These are phyloP conservation scores for Gymnocheta viridis DNA, from an alignment of 2,888 invertebrate species.

Conservation along the genomic window DNA sequence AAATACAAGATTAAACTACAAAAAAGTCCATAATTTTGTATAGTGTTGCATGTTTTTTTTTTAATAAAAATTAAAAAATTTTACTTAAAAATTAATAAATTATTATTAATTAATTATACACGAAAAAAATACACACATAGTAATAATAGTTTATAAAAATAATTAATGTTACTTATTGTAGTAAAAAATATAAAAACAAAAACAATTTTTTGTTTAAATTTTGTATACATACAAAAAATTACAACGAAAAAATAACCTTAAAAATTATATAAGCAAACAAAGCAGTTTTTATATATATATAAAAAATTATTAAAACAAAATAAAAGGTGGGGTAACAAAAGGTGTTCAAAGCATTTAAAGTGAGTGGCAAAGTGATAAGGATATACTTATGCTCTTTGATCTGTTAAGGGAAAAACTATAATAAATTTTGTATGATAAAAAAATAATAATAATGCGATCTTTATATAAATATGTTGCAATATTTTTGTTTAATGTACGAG, in stretches of 20 bases:
- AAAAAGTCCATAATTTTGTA: conserved; percentile 70
- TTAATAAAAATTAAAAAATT: conserved; percentile 28
- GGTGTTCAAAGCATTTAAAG: conserved; percentile 10
- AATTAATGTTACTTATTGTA: conserved; percentile 44
- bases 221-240: conserved; percentile 50
- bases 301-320: conserved; percentile 19
- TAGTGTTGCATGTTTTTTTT: conserved; percentile 55
- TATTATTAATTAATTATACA: conserved; percentile 45
- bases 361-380: background rate
- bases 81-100: conserved; percentile 59
- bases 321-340: conserved; percentile 65
- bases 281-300: conserved; percentile 27
- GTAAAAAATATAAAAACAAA: conserved; percentile 27
- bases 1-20: conserved; percentile 64
- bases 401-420: background rate
- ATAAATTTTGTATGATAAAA: too few species aligned
- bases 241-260: conserved; percentile 42
- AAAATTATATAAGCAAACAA: conserved; percentile 59
- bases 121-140: conserved; percentile 63
- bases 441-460: too few species aligned
- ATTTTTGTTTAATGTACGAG: too few species aligned
- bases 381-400: background rate
- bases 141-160: conserved; percentile 46
- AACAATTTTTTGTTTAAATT: conserved; percentile 23
- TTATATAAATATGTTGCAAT: too few species aligned